Base-by-base conservation (phyloP, 2,888 invertebrate genomes). In the Serrognathus titanus region DNA sequence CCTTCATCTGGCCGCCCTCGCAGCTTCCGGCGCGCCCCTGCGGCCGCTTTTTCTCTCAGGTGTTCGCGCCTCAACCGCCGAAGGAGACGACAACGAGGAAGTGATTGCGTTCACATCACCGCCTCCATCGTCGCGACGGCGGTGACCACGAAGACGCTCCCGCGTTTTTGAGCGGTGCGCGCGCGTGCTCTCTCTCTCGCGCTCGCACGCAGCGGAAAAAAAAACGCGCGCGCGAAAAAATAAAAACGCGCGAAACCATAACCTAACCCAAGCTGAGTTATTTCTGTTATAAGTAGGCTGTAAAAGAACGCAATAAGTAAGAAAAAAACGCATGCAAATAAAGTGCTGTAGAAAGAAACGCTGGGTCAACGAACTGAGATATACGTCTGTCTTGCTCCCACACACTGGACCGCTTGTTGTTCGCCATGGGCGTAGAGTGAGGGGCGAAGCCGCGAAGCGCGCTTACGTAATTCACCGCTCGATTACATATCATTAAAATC, bases 341-440 rank as follows among this genome's bases (percentile, higher is more conserved):
- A 77, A 78, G 77, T 76, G 73, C 75, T 74, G 75, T 73, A 76
- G 76, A 77, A 77, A 78, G 78, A 78, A 78, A 76, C 75, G 70
- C 66, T 70, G 69, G 77, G 78, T 77, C 78, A 77, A 74, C 74
- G 77, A 75, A 76, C 77, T 70, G 65, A 71, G 72, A 69, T 72
- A 71, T 75, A 70, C 67, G 66, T 69, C 72, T 69, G 70, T 77
- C 76, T 76, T 69, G 72, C 72, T 76, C 76, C 73, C 72, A 75
- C 76, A 74, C 75, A 75, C 63, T 66, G 66, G 60, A 53, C 61
- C 47, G 53, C 49, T 48, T 53, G 52, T 60, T 57, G 57, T 49
- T 20, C 53, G 40, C 53, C 70, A 70, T 67, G 59, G 69, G 63
- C 67, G 65, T 61, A 53, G 60, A 35, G 51, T 57, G 51, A 53